These are phyloP conservation scores for Onychostruthus taczanowskii DNA, from an alignment of 2,113 vertebrate genomes.

Conservation along the genomic window DNA sequence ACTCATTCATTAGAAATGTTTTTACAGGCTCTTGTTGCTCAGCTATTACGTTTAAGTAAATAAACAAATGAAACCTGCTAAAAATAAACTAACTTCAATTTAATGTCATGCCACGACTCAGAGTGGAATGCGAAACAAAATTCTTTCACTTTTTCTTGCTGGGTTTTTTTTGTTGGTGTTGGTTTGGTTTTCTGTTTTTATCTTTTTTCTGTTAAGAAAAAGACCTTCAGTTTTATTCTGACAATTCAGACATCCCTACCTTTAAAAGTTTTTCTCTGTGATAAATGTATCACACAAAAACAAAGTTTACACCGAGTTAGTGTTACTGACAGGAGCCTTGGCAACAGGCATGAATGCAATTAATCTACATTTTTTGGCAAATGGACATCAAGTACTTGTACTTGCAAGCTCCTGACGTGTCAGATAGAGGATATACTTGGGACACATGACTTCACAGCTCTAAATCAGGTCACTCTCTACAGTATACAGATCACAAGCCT, in stretches of 20 bases:
- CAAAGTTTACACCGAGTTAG: not conserved
- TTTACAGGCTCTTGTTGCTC: not conserved
- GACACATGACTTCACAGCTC: slow-evolving; percentile 52
- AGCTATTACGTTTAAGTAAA: not conserved
- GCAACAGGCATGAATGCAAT: slow-evolving; percentile 17
- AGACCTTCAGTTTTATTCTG: not conserved
- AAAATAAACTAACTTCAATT: slow-evolving; percentile 46
- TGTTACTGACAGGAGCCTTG: not conserved
- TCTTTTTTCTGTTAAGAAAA: not conserved
- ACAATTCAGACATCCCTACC: not conserved
- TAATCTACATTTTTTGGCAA: slow-evolving; percentile 57
- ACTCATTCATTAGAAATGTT: not conserved
- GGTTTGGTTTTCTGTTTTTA: not conserved
- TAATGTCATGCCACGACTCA: not conserved
- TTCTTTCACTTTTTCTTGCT: not conserved
- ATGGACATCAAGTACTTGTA: slow-evolving; percentile 30
- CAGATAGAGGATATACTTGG: slow-evolving; percentile 33
- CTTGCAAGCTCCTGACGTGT: not conserved
- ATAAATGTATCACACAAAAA: not conserved
- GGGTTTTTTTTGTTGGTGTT: not conserved
- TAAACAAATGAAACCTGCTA: not conserved
- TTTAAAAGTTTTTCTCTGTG: not conserved
- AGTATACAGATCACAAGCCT: not conserved
- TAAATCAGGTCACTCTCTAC: slow-evolving; percentile 44
- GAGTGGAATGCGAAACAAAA: not conserved